phyloP scores from a whole-genome alignment of 2,888 invertebrate genomes.

The Ectemnius continuus region DNA sequence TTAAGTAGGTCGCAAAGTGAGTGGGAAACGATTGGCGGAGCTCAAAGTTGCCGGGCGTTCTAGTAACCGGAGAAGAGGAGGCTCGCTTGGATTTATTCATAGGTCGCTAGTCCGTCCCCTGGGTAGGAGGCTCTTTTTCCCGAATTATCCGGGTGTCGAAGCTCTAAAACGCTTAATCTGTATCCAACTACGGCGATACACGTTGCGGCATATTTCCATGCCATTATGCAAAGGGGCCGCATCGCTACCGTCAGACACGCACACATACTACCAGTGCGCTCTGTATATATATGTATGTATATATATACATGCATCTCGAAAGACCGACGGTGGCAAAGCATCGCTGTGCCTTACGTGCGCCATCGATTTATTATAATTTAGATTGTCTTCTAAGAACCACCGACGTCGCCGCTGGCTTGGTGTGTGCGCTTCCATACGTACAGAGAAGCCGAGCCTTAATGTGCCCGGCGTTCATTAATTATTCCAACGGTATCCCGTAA shows the following conservation, averaged over 20 bases:
- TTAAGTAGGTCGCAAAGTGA: no score
- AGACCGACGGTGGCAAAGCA: slow-evolving; percentile 57
- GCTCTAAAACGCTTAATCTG: slow-evolving; percentile 74
- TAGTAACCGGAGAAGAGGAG: slow-evolving; percentile 19
- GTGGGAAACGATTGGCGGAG: neutral
- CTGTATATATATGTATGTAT: slow-evolving; percentile 34
- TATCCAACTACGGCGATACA: slow-evolving; percentile 74
- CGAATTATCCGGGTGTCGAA: slow-evolving; percentile 64
- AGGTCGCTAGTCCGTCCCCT: slow-evolving; percentile 38
- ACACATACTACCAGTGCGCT: slow-evolving; percentile 40
- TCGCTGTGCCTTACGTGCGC: slow-evolving; percentile 59
- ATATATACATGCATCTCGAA: neutral
- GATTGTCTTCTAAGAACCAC: slow-evolving; percentile 69
- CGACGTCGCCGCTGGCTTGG: slow-evolving; percentile 37
- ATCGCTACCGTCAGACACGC: slow-evolving; percentile 67
- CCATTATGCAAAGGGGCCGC: slow-evolving; percentile 75
- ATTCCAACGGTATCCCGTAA: slow-evolving; percentile 71
- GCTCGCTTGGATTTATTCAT: slow-evolving; percentile 57
- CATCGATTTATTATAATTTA: slow-evolving; percentile 76
- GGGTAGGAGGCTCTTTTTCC: slow-evolving; percentile 55
- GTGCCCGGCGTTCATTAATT: slow-evolving; percentile 68
- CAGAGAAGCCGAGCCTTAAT: slow-evolving; percentile 54
- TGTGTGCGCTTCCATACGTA: slow-evolving; percentile 50
- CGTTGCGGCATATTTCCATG: slow-evolving; percentile 76
- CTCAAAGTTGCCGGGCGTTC: slow-evolving; percentile 10